Base-by-base conservation (phyloP, 1,140 invertebrate genomes). In the Solenopsis invicta region DNA sequence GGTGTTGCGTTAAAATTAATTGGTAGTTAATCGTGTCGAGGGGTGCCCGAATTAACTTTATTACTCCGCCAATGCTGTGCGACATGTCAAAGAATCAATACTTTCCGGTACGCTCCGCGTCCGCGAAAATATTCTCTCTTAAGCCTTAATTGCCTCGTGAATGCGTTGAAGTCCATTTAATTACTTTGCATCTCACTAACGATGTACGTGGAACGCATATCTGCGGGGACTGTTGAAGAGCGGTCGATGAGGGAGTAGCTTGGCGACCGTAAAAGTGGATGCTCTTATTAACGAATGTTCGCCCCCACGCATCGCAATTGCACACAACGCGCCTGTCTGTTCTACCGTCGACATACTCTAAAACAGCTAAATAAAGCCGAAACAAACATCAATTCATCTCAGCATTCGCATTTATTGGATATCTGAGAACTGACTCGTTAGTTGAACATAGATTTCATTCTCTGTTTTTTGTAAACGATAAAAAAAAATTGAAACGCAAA, bases 1-100 rank as follows among this genome's bases (percentile, higher is more conserved):
- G 80, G 69, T 48, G 80, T 61, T 74, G 69, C 80, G 69, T 84
- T 84, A 84, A 84, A 84, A 84, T 84, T 84, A 84, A 84, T 84
- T 84, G 69, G 34, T 74, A 75, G 41, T 84, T 84, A 84, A 84
- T 84, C 54, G 80, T 56, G 69, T 84, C 80, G 41, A 41, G 54
- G 24, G 21, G 12, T 16, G 37, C 13, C 69, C 6, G 50, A 61
- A 54, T 84, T 84, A 75, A 84, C 75, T 84, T 84, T 62, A 74
- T 74, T 66, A 50, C n/a, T n/a, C 8, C 41, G 21, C 13, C 54
- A 34, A 29, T 71, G 64, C 10, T 41, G 67, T 4, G 69, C 37
- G 52, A 48, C 29, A 29, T 45, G 80, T 84, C 80, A 71, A 84
- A 37, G 54, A 74, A 84, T 84, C 69, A 45, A 84, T 84, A 84